These are phyloP conservation scores for Orientallactaga bullata DNA, from an alignment of 2,113 vertebrate species.

Conservation along the genomic window DNA sequence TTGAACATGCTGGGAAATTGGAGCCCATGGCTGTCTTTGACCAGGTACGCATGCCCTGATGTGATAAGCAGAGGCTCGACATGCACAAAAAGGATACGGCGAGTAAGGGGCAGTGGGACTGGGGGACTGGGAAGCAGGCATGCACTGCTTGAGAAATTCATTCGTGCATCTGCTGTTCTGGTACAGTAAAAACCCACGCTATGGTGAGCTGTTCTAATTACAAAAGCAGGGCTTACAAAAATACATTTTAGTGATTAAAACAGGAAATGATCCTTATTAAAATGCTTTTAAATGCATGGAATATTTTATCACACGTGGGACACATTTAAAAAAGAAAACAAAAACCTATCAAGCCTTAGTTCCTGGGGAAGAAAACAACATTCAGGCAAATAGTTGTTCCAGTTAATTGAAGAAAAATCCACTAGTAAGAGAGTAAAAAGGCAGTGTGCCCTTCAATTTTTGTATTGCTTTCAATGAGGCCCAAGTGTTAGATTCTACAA, in stretches of 20 bases:
- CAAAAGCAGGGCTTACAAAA: slow-evolving; percentile 19
- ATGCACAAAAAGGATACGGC: neutral
- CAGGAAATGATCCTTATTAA: slow-evolving; percentile 72
- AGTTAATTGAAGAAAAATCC: slow-evolving; percentile 62
- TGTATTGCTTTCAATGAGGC: neutral
- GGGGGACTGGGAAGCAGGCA: rapidly evolving
- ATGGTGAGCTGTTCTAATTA: slow-evolving; percentile 13
- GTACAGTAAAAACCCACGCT: neutral
- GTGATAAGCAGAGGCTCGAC: slow-evolving; percentile 63
- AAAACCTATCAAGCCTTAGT: slow-evolving; percentile 57
- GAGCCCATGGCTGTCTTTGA: slow-evolving; percentile 58
- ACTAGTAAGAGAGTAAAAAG: slow-evolving; percentile 41
- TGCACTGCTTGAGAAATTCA: neutral
- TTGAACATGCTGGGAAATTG: slow-evolving; percentile 25
- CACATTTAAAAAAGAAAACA: slow-evolving; percentile 63
- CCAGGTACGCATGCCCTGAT: slow-evolving; percentile 9
- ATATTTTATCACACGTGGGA: slow-evolving; percentile 66
- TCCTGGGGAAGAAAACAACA: slow-evolving; percentile 50
- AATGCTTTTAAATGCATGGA: slow-evolving; percentile 75
- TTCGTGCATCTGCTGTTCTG: neutral
- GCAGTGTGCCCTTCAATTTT: neutral
- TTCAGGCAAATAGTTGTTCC: slow-evolving; percentile 54
- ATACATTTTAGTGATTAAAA: slow-evolving; percentile 64
- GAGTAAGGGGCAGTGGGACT: rapidly evolving
- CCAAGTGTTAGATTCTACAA: neutral